A percentile compares a stretch with the other conserved stretches of the same genome.
phyloP scores from a whole-genome alignment of 2,888 invertebrate genomes.

The Rhorus exstirpatorius region DNA sequence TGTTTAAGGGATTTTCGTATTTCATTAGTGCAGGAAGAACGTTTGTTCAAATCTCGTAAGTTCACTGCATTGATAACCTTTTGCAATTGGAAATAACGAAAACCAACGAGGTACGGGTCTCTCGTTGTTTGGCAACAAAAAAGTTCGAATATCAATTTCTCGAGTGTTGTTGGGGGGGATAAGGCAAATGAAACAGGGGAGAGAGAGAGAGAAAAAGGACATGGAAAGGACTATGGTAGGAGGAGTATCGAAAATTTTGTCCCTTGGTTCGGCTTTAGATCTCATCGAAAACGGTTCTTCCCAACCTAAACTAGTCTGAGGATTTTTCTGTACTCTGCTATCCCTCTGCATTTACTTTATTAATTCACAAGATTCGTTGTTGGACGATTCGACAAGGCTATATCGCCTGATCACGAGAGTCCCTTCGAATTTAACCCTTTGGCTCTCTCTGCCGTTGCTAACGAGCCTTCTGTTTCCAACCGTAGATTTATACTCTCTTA shows the following conservation, averaged over 20 bases:
- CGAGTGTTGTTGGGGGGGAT: no score
- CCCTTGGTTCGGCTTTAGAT: constrained; percentile 11
- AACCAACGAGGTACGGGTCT: constrained; percentile 9
- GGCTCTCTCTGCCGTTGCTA: constrained; percentile 50
- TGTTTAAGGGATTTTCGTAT: background rate
- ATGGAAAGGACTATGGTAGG: constrained; percentile 23
- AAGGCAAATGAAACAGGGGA: constrained; percentile 13
- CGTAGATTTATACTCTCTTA: constrained; percentile 74
- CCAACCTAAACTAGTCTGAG: background rate
- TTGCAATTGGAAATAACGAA: constrained; percentile 49
- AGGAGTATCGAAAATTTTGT: constrained; percentile 41
- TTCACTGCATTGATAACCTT: background rate
- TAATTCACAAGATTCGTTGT: constrained; percentile 42
- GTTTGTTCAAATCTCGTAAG: constrained; percentile 24
- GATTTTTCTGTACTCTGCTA: constrained; percentile 4
- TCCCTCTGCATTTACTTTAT: constrained; percentile 10
- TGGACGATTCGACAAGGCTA: constrained; percentile 15
- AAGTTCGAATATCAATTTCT: background rate
- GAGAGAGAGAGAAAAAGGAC: background rate
- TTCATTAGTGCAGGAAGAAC: background rate
- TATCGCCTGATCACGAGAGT: constrained; percentile 16
- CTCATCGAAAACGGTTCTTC: background rate
- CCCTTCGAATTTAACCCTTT: constrained; percentile 13
- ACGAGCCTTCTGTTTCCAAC: constrained; percentile 65
- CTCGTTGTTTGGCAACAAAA: background rate